Conservation (phyloP, 1,140 invertebrate genomes). For the Heliconius hewitsoni region DNA sequence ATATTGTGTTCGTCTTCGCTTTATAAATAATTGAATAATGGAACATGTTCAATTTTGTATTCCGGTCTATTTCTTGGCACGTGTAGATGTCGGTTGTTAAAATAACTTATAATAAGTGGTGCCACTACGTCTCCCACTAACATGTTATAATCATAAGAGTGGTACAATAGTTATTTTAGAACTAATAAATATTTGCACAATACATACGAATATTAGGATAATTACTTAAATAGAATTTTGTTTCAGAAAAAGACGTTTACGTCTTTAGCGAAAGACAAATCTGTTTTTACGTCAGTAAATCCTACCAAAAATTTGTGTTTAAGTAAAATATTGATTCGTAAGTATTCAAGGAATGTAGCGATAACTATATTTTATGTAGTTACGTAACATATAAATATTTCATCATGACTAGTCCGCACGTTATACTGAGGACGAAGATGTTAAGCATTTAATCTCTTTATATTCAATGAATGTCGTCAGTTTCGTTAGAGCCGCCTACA, state of each 20-base stretch:
- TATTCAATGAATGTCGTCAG: constrained; percentile 46
- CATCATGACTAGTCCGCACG: neutral
- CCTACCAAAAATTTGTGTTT: neutral
- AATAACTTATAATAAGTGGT: constrained; percentile 17
- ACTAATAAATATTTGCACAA: neutral
- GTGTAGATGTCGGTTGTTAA: constrained; percentile 24
- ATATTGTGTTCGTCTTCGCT: neutral
- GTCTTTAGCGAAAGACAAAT: neutral
- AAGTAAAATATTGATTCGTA: neutral
- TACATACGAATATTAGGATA: neutral
- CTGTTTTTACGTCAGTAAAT: neutral
- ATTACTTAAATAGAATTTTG: neutral
- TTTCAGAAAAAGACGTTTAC: neutral
- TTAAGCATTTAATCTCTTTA: constrained; percentile 47
- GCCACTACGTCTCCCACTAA: constrained; percentile 1
- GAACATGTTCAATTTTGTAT: neutral
- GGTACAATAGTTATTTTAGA: neutral
- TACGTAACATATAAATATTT: constrained; percentile 15
- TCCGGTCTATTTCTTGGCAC: constrained; percentile 3
- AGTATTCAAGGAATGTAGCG: neutral
- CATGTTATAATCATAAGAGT: neutral
- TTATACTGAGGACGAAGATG: constrained; percentile 31
- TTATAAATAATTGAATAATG: neutral
- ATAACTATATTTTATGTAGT: neutral
- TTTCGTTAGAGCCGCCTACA: constrained; percentile 49